Base-by-base conservation (phyloP, 2,113 vertebrate species). In the Tinamus guttatus region DNA sequence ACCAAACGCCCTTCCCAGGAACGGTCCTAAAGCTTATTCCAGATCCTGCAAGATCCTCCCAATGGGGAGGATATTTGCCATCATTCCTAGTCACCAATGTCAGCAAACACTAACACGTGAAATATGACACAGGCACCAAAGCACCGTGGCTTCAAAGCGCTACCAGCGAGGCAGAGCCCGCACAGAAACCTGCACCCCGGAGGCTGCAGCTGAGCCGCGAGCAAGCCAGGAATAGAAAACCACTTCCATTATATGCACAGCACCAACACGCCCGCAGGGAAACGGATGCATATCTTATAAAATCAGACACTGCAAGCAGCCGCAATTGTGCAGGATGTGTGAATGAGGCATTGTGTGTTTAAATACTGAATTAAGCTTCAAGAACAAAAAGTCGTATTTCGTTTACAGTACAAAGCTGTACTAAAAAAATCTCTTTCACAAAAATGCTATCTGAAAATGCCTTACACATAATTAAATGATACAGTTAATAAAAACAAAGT, bases 261-360 rank as follows among this genome's bases (percentile, higher is more conserved):
- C 43, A 49, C 4, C 90, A n/a, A 9, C 54, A 4, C 1, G 47
- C 80, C 91, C 15, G 0, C 2, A 52, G 80, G 43, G n/a, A 30
- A 45, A 2, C 0, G 1, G 45, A 5, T 10, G 5, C 34, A 5
- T 25, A 2, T 1, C 56, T 38, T 0, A 9, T 0, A 6, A 20
- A 8, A 81, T 2, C 64, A 28, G 82, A 73, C 20, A 2, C 71
- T 49, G 52, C 9, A 34, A 2, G 30, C 88, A 62, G 59, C 76
- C 47, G 62, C 60, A 28, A 76, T 11, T 11, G 70, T 18, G 60
- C 68, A 64, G 6, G 24, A 51, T 11, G 30, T 3, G 64, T 7
- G 38, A 75, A 45, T 1, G 6, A 25, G 77, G 58, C 79, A 52
- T 5, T 5, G 28, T 30, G 81, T 69, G 32, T 7, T 67, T 12